Evolutionary conservation across 1,140 invertebrate species (phyloP).

Genomic region (Adoxophyes honmai): DNA sequence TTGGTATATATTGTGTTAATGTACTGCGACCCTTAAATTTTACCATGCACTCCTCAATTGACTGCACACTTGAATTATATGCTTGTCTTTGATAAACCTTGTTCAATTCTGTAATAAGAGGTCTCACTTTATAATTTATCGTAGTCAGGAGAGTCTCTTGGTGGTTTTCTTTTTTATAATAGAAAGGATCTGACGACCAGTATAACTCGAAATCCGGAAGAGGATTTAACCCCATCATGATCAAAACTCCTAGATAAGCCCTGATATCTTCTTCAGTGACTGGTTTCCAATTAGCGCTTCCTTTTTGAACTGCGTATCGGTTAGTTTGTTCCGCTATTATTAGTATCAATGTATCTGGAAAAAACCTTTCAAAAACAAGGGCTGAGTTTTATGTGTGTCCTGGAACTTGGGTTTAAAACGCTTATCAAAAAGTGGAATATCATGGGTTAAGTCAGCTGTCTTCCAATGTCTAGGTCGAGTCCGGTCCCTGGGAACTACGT

Average conservation of each 20-base stretch:
- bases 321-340: not conserved
- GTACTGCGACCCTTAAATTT: constrained; percentile 30
- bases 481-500: too few relatives aligned
- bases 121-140: too few relatives aligned
- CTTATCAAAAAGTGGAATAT: too few relatives aligned
- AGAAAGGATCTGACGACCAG: not conserved
- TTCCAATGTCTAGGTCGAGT: too few relatives aligned
- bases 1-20: constrained; percentile 34
- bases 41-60: constrained; percentile 36
- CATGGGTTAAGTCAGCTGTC: too few relatives aligned
- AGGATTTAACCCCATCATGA: not conserved
- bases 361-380: too few relatives aligned
- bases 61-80: constrained; percentile 19
- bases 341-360: too few relatives aligned
- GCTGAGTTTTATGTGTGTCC: too few relatives aligned
- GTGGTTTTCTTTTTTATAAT: too few relatives aligned
- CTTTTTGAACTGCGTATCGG: not conserved
- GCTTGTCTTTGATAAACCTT: constrained; percentile 13
- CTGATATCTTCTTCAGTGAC: not conserved
- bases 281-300: not conserved
- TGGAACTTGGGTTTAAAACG: too few relatives aligned
- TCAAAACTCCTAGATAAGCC: not conserved
- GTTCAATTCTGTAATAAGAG: constrained; percentile 17
- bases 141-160: too few relatives aligned
- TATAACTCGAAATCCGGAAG: not conserved